Evolutionary conservation across 2,113 vertebrate species (phyloP).

Genomic region (Silurus asotus): DNA sequence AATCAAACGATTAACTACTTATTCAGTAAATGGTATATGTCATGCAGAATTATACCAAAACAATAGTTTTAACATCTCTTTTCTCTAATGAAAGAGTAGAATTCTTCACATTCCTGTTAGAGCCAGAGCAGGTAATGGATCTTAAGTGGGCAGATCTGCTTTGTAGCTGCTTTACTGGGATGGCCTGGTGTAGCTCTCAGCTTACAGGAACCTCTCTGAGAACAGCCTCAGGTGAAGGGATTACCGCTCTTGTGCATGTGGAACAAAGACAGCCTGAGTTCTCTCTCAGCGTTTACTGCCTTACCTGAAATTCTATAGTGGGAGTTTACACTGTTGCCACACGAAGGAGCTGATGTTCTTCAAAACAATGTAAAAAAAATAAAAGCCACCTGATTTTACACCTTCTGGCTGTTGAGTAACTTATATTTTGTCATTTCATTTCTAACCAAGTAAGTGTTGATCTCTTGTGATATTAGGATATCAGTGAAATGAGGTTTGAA

Average conservation of each 20-base stretch:
- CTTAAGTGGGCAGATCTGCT: constrained; percentile 66
- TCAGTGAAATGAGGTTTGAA: constrained; percentile 6
- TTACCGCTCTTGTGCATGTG: constrained; percentile 52
- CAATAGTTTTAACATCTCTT: constrained; percentile 16
- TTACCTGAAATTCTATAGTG: constrained; percentile 64
- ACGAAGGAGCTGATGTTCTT: constrained; percentile 64
- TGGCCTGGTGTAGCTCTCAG: constrained; percentile 51
- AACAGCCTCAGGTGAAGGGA: constrained; percentile 63
- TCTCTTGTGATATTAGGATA: constrained; percentile 5
- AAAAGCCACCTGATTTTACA: constrained; percentile 66
- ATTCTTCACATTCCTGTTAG: constrained; percentile 73
- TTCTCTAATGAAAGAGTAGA: constrained; percentile 42
- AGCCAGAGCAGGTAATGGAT: constrained; percentile 69
- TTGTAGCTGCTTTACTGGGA: constrained; percentile 56
- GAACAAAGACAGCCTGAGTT: constrained; percentile 49
- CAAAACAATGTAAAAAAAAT: constrained; percentile 66
- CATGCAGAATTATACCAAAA: constrained; percentile 3
- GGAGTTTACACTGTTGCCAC: constrained; percentile 65
- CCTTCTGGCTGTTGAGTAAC: background rate
- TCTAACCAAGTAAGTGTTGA: background rate
- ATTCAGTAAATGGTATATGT: background rate
- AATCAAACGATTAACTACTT: background rate
- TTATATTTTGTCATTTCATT: background rate
- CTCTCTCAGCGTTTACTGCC: constrained; percentile 28
- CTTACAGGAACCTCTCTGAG: constrained; percentile 64